Percentiles rank a stretch among this genome's conserved stretches.
These are phyloP conservation scores for Trachythela sp. DNA, from an alignment of 64 coral and sea anemone genomes.

Conservation along the genomic window DNA sequence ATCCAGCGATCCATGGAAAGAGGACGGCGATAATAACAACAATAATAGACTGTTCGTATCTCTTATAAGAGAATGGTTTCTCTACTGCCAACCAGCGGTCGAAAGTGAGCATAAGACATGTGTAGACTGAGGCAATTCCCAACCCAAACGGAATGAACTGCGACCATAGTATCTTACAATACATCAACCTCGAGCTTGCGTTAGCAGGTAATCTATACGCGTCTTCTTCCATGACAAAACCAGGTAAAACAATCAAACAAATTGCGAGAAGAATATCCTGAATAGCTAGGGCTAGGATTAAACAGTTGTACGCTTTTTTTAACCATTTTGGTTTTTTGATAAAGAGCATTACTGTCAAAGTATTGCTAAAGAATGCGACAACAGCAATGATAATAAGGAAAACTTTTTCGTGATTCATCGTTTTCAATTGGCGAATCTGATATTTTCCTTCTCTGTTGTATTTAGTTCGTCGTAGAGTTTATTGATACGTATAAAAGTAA, in stretches of 20 bases:
- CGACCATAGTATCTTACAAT: conserved; percentile 47
- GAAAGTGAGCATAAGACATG: too few species aligned
- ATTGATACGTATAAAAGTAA: too few species aligned
- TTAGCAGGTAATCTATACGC: conserved; percentile 20
- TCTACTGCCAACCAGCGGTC: conserved; percentile 52
- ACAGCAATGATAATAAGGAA: conserved; percentile 35
- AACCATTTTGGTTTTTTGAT: conserved; percentile 14
- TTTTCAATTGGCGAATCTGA: too few species aligned
- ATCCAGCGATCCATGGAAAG: neutral
- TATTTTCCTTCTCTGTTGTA: too few species aligned
- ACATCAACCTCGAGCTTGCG: neutral
- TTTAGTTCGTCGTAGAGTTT: too few species aligned
- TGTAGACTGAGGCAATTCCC: conserved; percentile 38
- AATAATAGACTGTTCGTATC: neutral
- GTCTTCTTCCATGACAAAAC: conserved; percentile 4
- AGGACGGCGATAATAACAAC: neutral
- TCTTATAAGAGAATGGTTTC: neutral
- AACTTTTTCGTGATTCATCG: neutral
- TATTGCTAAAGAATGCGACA: conserved; percentile 41
- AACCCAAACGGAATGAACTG: conserved; percentile 35
- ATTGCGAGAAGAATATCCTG: too few species aligned
- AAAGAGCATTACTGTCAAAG: conserved; percentile 18
- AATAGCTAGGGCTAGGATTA: too few species aligned
- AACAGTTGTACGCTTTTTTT: too few species aligned
- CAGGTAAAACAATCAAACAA: conserved; percentile 36